Conservation (phyloP, 2,797 vertebrate species). For the Xerus rutilus region DNA sequence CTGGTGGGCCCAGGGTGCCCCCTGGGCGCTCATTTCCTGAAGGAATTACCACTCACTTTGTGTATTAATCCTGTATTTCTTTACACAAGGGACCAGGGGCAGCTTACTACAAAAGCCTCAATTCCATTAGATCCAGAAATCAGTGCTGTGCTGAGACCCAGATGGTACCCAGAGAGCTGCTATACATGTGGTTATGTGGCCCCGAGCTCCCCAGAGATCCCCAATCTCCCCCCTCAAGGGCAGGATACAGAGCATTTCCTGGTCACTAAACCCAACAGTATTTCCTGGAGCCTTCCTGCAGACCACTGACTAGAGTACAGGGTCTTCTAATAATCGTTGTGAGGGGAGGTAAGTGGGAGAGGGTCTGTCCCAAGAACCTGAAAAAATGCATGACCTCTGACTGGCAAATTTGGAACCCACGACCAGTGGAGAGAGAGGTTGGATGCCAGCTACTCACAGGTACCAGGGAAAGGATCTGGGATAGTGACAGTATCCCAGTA, state of each 20-base stretch:
- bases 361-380: neutral
- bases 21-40: neutral
- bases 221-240: neutral
- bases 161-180: neutral
- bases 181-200: neutral
- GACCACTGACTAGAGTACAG: neutral
- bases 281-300: neutral
- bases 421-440: neutral
- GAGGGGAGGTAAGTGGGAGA: neutral
- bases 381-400: neutral
- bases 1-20: accelerated
- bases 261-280: neutral
- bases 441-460: neutral
- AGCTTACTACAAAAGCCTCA: neutral
- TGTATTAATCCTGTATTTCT: neutral
- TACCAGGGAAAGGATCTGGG: neutral
- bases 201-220: neutral
- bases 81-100: neutral
- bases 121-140: neutral
- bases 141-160: neutral
- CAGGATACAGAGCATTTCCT: neutral
- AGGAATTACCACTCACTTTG: neutral
- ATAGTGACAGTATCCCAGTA: accelerated
- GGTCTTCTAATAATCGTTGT: neutral
- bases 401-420: neutral